Conservation (phyloP, 2,888 invertebrate genomes). For the Pseudococcus viburni region DNA sequence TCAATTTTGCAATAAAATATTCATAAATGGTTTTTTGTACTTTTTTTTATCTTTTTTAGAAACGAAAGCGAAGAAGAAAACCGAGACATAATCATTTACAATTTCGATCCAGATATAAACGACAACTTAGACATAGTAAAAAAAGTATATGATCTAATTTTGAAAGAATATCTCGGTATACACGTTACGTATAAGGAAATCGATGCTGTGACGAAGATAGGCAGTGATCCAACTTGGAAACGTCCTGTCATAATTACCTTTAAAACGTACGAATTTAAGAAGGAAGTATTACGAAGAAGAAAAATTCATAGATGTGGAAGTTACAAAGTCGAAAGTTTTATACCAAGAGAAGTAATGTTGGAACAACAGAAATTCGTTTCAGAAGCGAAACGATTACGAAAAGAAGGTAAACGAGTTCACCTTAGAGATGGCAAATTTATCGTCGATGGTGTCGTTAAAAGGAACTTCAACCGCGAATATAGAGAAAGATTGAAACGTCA, state of each 20-base stretch:
- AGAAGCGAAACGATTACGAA: conserved; percentile 8
- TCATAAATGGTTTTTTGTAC: neutral
- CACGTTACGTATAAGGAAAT: neutral
- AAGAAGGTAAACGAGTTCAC: neutral
- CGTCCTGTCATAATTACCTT: conserved; percentile 12
- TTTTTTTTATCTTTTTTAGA: neutral
- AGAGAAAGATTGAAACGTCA: neutral
- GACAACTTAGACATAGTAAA: conserved; percentile 17
- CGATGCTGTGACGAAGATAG: neutral
- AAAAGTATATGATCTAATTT: neutral
- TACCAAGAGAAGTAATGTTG: conserved; percentile 42
- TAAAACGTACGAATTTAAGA: conserved; percentile 4
- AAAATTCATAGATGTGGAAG: neutral
- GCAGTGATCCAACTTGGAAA: neutral
- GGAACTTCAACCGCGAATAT: conserved; percentile 3
- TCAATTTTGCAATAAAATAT: neutral
- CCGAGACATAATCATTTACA: conserved; percentile 24
- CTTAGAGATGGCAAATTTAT: conserved; percentile 45
- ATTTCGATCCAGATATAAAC: conserved; percentile 28
- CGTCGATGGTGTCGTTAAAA: neutral
- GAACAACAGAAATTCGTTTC: neutral
- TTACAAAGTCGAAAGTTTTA: conserved; percentile 30
- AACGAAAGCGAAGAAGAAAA: neutral
- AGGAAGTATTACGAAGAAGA: neutral
- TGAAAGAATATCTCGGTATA: neutral